Percentiles rank a stretch among this genome's conserved stretches.
Evolutionary conservation across 2,888 invertebrate genomes (phyloP).

Genomic region (Ctenicera cuprea): DNA sequence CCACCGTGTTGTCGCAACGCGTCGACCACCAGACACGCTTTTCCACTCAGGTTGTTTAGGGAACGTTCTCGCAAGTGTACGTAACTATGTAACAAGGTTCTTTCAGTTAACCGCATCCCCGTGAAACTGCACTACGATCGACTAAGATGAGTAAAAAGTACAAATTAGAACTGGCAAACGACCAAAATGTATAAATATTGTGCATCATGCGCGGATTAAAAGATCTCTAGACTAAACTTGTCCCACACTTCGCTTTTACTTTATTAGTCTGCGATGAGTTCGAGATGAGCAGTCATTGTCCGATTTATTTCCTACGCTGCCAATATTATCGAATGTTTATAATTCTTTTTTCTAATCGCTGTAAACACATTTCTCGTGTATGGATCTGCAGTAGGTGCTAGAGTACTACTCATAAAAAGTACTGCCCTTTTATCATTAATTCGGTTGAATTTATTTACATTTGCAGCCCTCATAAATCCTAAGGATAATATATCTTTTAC

Average conservation of each 20-base stretch:
- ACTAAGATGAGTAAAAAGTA: slow-evolving; percentile 39
- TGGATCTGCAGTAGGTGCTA: no score
- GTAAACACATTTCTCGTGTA: no score
- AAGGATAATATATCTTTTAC: no score
- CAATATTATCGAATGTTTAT: background rate
- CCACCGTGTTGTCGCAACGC: background rate
- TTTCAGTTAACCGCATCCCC: slow-evolving; percentile 5
- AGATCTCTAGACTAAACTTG: slow-evolving; percentile 56
- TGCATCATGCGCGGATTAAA: slow-evolving; percentile 48
- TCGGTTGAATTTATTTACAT: no score
- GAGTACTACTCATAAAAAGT: no score
- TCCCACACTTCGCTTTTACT: slow-evolving; percentile 50
- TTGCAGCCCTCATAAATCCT: no score
- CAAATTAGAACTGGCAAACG: slow-evolving; percentile 50
- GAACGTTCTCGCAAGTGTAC: slow-evolving; percentile 2
- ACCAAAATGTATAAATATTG: slow-evolving; percentile 52
- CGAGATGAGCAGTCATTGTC: slow-evolving; percentile 54
- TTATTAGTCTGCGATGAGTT: slow-evolving; percentile 54
- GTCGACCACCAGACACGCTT: slow-evolving; percentile 23
- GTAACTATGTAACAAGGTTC: slow-evolving; percentile 15
- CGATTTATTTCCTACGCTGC: slow-evolving; percentile 39
- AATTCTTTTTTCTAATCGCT: background rate
- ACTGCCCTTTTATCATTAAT: no score
- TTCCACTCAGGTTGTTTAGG: slow-evolving; percentile 40
- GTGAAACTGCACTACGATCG: slow-evolving; percentile 39